Percentiles rank a stretch among this genome's conserved stretches.
Evolutionary conservation across 2,888 invertebrate genomes (phyloP).

Genomic region (Neoascia interrupta): DNA sequence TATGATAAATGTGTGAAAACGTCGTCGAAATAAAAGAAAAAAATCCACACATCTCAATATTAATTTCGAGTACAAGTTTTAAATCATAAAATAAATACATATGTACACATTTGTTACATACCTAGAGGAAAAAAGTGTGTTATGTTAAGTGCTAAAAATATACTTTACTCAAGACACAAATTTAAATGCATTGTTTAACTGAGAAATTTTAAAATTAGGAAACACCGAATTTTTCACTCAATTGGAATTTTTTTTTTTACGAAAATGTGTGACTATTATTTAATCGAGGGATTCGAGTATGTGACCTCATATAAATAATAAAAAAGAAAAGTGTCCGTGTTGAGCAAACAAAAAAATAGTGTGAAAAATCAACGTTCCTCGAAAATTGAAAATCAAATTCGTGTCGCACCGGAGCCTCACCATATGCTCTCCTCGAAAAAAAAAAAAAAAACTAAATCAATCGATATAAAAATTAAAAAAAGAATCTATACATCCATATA

Average conservation of each 20-base stretch:
- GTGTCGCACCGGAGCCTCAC: too few relatives aligned
- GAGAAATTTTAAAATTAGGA: conserved; percentile 41
- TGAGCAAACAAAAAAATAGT: not conserved
- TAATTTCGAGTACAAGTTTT: not conserved
- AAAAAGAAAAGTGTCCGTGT: conserved; percentile 24
- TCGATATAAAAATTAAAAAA: too few relatives aligned
- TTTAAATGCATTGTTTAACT: conserved; percentile 57
- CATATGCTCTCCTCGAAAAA: not conserved
- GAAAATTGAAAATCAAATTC: not conserved
- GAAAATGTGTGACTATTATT: conserved; percentile 46
- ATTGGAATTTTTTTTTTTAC: conserved; percentile 37
- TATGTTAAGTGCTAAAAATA: conserved; percentile 69
- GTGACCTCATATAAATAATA: conserved; percentile 40
- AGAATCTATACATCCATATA: not conserved
- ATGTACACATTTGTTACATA: conserved; percentile 42
- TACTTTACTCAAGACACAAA: conserved; percentile 55
- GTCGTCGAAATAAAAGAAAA: too few relatives aligned
- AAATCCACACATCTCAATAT: too few relatives aligned
- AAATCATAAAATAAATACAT: not conserved
- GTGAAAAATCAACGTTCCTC: not conserved
- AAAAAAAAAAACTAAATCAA: too few relatives aligned
- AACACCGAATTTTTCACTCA: conserved; percentile 27
- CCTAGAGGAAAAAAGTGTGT: conserved; percentile 53
- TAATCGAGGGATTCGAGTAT: conserved; percentile 51
- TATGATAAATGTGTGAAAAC: too few relatives aligned